Evolutionary conservation across 2,113 vertebrate genomes (phyloP).

Genomic region (Alces alces): DNA sequence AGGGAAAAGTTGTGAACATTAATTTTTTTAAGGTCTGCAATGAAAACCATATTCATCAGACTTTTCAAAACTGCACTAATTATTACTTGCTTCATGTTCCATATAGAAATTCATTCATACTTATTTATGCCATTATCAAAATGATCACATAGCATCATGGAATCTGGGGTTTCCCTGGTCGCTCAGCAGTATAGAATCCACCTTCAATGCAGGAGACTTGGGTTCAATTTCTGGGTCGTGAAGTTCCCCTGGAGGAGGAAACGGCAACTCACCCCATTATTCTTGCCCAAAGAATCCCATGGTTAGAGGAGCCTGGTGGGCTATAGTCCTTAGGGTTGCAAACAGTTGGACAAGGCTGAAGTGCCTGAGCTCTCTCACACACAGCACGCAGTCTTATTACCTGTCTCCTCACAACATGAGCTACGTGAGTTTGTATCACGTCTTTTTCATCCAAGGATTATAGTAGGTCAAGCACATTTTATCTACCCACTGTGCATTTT

Average conservation of each 20-base stretch:
- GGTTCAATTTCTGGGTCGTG: background rate
- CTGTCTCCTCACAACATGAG: background rate
- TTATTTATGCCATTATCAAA: background rate
- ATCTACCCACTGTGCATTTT: background rate
- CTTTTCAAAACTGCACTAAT: background rate
- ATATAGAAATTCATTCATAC: background rate
- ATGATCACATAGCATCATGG: background rate
- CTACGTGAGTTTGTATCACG: background rate
- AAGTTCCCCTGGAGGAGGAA: background rate
- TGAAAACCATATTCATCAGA: background rate
- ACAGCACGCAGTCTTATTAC: background rate
- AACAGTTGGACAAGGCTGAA: background rate
- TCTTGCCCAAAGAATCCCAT: background rate
- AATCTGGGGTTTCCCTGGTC: background rate
- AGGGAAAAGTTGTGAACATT: background rate
- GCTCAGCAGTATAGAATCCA: background rate
- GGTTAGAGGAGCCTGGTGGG: background rate
- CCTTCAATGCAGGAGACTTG: background rate
- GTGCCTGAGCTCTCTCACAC: accelerated
- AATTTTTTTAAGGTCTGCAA: background rate
- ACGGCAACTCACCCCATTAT: background rate
- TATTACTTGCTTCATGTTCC: background rate
- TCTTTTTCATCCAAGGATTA: background rate
- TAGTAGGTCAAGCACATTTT: background rate
- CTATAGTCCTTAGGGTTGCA: background rate